phyloP scores from a whole-genome alignment of 2,113 vertebrate genomes.

The Sphyrna mokarran region DNA sequence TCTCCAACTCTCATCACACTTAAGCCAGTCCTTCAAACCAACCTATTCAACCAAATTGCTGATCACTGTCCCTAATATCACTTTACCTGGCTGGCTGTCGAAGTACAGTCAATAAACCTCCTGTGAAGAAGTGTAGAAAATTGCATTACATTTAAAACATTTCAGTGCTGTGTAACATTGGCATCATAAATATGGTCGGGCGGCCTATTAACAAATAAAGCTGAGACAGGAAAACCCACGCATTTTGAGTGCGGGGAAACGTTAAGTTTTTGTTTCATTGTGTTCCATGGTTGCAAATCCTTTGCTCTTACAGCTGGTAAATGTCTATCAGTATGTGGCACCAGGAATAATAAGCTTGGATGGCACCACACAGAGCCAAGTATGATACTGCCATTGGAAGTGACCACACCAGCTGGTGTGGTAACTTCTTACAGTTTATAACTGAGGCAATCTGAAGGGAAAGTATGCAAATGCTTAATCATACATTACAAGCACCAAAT shows the following conservation, averaged over 20 bases:
- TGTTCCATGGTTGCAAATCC: constrained; percentile 15
- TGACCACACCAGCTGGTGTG: background rate
- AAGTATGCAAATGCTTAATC: background rate
- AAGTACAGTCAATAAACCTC: background rate
- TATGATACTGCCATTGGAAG: background rate
- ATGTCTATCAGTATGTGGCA: constrained; percentile 9
- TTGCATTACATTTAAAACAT: background rate
- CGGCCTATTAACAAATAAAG: background rate
- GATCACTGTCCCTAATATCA: too few species aligned
- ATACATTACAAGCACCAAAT: background rate
- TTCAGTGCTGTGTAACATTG: background rate
- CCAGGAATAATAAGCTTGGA: background rate
- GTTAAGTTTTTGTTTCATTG: background rate
- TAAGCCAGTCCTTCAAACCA: background rate
- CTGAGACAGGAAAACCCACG: background rate
- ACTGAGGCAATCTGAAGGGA: background rate
- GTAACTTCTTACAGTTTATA: background rate
- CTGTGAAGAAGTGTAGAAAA: background rate
- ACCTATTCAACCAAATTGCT: background rate
- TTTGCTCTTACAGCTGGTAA: constrained; percentile 9
- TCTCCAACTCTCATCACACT: too few species aligned
- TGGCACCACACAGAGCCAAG: background rate
- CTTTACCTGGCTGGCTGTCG: background rate
- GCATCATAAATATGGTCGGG: background rate
- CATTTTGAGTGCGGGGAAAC: background rate